Evolutionary conservation across 2,113 vertebrate species (phyloP).

Genomic region (Etia nguti): DNA sequence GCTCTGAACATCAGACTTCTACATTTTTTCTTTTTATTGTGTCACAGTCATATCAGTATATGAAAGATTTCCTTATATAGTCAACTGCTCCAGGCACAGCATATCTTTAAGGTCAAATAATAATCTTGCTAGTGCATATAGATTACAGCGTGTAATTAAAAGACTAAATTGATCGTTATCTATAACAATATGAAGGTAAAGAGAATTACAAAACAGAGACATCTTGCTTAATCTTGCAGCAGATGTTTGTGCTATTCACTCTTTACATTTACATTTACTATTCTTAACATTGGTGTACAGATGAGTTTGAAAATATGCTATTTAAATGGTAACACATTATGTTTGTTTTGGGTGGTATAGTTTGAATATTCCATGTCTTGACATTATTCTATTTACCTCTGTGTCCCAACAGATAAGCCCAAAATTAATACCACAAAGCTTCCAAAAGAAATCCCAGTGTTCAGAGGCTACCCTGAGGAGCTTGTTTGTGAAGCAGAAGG

Average conservation of each 20-base stretch:
- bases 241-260: not conserved
- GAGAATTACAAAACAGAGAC: not conserved
- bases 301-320: not conserved
- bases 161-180: not conserved
- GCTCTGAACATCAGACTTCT: not conserved
- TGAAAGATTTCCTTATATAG: not conserved
- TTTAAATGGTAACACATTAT: too few relatives aligned
- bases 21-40: not conserved
- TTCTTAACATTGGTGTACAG: not conserved
- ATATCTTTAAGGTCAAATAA: not conserved
- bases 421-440: constrained; percentile 52
- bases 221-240: not conserved
- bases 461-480: constrained; percentile 49
- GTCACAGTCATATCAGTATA: not conserved
- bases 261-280: not conserved
- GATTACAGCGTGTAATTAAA: not conserved
- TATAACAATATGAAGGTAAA: not conserved
- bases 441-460: constrained; percentile 41
- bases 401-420: constrained; percentile 52
- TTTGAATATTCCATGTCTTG: not conserved
- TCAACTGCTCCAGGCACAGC: not conserved
- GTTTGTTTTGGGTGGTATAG: not conserved
- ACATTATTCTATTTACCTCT: not conserved
- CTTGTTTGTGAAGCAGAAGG: constrained; percentile 68
- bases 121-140: not conserved